phyloP scores from a whole-genome alignment of 1,140 invertebrate species.

The Drosophila eugracilis region DNA sequence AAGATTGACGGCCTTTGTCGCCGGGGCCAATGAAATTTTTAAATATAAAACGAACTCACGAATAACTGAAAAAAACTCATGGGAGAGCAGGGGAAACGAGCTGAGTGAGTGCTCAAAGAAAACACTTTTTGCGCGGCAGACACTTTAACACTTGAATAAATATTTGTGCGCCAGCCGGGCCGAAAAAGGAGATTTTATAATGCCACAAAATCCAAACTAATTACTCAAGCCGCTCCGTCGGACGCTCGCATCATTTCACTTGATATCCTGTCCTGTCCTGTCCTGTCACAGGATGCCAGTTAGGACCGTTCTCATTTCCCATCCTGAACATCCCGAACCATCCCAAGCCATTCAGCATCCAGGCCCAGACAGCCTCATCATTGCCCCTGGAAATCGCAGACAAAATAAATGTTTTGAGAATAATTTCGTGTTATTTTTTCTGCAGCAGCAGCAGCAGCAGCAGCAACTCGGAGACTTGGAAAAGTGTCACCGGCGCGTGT shows the following conservation, averaged over 20 bases:
- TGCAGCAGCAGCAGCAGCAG: slow-evolving; percentile 5
- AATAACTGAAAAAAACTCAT: slow-evolving; percentile 20
- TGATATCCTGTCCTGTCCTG: slow-evolving; percentile 79
- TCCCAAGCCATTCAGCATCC: neutral
- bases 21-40: slow-evolving; percentile 74
- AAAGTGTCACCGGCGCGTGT: slow-evolving; percentile 80
- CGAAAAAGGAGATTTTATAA: slow-evolving; percentile 77
- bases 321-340: neutral
- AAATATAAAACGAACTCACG: slow-evolving; percentile 55
- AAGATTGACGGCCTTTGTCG: slow-evolving; percentile 73
- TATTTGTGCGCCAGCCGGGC: slow-evolving; percentile 72
- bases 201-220: slow-evolving; percentile 84
- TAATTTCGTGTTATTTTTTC: slow-evolving; percentile 77
- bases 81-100: slow-evolving; percentile 25
- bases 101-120: slow-evolving; percentile 46
- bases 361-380: slow-evolving; percentile 53
- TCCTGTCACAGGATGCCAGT: slow-evolving; percentile 74
- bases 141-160: slow-evolving; percentile 85
- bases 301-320: slow-evolving; percentile 34
- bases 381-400: slow-evolving; percentile 41
- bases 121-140: slow-evolving; percentile 73
- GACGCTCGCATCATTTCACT: slow-evolving; percentile 82
- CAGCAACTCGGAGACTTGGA: slow-evolving; percentile 11
- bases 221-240: slow-evolving; percentile 76
- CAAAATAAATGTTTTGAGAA: slow-evolving; percentile 81